Evolutionary conservation across 2,888 invertebrate species (phyloP).

Genomic region (Corythucha ciliata): DNA sequence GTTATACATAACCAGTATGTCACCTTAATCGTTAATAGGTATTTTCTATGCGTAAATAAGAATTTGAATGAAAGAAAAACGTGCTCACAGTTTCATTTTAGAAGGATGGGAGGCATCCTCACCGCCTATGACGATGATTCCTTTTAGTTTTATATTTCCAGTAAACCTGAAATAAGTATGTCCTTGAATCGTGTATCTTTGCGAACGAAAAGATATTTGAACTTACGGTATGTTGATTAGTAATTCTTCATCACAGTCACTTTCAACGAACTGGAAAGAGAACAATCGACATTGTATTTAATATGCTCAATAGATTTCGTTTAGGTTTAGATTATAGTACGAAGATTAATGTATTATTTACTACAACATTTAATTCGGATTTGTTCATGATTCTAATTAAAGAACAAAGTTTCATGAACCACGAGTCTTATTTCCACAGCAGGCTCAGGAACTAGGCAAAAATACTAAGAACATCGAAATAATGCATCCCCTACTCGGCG

Average conservation of each 20-base stretch:
- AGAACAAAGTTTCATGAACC: no score
- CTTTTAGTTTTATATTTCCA: slow-evolving; percentile 90
- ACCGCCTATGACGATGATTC: slow-evolving; percentile 84
- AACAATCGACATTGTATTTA: no score
- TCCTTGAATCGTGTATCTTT: no score
- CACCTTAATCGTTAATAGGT: slow-evolving; percentile 11
- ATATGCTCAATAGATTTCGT: background rate
- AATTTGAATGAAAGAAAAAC: no score
- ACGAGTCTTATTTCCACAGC: no score
- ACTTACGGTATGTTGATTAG: slow-evolving; percentile 86
- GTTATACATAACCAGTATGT: slow-evolving; percentile 53
- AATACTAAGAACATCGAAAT: no score
- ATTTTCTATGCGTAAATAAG: no score
- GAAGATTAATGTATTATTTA: background rate
- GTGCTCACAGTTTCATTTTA: slow-evolving; percentile 80
- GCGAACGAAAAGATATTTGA: slow-evolving; percentile 10
- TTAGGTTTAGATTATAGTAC: background rate
- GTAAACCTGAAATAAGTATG: slow-evolving; percentile 71
- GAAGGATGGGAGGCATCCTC: slow-evolving; percentile 77
- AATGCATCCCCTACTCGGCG: no score
- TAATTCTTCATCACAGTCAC: slow-evolving; percentile 92
- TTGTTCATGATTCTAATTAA: no score
- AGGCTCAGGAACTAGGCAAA: no score
- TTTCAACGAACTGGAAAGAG: slow-evolving; percentile 73
- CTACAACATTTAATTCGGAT: background rate